Percentiles rank a stretch among this genome's conserved stretches.
Conservation (phyloP, 2,113 vertebrate species). For the Otus sunia region DNA sequence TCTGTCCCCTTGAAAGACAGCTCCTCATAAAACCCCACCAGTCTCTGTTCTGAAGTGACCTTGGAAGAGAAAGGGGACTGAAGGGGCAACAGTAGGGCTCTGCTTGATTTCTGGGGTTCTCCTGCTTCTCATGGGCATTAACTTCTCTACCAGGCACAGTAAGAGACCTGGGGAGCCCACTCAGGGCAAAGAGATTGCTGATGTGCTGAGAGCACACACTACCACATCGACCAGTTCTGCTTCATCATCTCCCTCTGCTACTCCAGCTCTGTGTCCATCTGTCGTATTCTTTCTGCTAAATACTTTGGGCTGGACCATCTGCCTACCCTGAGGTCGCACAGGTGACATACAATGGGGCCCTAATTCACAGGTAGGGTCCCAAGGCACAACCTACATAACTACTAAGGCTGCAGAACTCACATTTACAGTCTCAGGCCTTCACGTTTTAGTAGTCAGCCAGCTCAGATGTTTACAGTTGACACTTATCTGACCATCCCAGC, state of each 20-base stretch:
- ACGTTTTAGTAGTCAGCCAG: background rate
- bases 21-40: background rate
- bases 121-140: background rate
- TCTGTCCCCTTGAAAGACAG: background rate
- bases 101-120: background rate
- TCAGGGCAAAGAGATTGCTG: background rate
- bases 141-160: background rate
- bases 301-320: background rate
- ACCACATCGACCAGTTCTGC: background rate
- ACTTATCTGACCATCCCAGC: background rate
- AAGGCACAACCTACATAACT: background rate
- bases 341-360: background rate
- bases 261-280: background rate
- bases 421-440: background rate
- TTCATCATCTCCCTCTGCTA: background rate
- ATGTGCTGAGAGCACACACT: fast-evolving
- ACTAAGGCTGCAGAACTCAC: background rate
- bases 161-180: background rate
- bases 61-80: background rate
- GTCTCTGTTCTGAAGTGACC: background rate
- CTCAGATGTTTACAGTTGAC: background rate
- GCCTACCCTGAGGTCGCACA: background rate
- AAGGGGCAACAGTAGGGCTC: background rate
- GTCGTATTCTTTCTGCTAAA: background rate
- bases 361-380: background rate